phyloP scores from a whole-genome alignment of 2,888 invertebrate genomes.

The Brachypalpus laphriformis region DNA sequence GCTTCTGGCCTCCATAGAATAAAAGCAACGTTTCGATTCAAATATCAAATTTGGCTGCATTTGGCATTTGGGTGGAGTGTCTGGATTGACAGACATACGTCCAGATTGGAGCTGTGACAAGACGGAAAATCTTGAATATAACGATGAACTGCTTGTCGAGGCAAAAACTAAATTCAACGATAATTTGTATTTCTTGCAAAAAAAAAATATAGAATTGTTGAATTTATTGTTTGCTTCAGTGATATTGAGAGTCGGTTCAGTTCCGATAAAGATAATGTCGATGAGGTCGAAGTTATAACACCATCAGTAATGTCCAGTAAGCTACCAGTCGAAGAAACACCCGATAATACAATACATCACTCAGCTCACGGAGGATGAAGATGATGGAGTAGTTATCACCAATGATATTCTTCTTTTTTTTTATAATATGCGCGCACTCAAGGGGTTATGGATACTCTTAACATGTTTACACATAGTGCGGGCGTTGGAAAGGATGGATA shows the following conservation, averaged over 20 bases:
- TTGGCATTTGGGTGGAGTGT: slow-evolving; percentile 99
- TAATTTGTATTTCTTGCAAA: slow-evolving; percentile 86
- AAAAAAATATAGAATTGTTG: slow-evolving; percentile 90
- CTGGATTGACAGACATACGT: slow-evolving; percentile 93
- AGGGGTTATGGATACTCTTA: no score
- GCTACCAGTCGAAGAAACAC: neutral
- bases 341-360: neutral
- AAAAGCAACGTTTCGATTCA: slow-evolving; percentile 90
- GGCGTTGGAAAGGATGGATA: no score
- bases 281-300: neutral
- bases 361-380: slow-evolving; percentile 72
- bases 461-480: no score
- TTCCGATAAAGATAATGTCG: no score
- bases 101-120: slow-evolving; percentile 92
- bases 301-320: slow-evolving; percentile 2
- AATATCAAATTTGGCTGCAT: slow-evolving; percentile 94
- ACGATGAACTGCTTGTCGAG: slow-evolving; percentile 88
- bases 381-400: slow-evolving; percentile 77
- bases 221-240: slow-evolving; percentile 91
- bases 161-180: slow-evolving; percentile 92
- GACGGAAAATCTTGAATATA: slow-evolving; percentile 88
- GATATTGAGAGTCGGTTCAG: slow-evolving; percentile 87
- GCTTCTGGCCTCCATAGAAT: slow-evolving; percentile 92
- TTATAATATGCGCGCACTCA: no score
- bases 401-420: no score